Evolutionary conservation across 2,113 vertebrate species (phyloP).

Genomic region (Hemicordylus capensis): DNA sequence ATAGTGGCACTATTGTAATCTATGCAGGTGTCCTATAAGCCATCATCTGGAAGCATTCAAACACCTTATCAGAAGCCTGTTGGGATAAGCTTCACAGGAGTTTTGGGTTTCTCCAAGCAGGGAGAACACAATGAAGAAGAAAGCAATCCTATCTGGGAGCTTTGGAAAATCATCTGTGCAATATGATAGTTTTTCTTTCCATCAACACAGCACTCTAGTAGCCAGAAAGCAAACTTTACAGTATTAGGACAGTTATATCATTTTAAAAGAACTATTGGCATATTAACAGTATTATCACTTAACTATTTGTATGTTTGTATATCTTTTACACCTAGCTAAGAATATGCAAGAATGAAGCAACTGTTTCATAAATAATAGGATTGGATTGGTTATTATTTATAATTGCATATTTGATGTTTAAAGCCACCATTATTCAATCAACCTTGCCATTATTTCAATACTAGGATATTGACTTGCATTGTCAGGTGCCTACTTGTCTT

Average conservation of each 20-base stretch:
- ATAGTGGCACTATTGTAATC: slow-evolving; percentile 2
- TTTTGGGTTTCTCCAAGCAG: background rate
- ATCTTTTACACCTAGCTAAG: slow-evolving; percentile 12
- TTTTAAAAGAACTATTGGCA: background rate
- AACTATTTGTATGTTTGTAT: background rate
- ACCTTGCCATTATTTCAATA: background rate
- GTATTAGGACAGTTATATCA: background rate
- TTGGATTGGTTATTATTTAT: slow-evolving; percentile 11
- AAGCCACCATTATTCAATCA: slow-evolving; percentile 29
- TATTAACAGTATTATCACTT: slow-evolving; percentile 16
- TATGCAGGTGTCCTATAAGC: background rate
- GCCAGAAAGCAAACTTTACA: background rate
- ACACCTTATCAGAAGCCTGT: background rate
- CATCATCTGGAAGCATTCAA: slow-evolving; percentile 2
- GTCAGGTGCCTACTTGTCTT: background rate
- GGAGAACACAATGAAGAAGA: background rate
- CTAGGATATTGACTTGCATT: slow-evolving; percentile 7
- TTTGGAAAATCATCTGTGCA: slow-evolving; percentile 2
- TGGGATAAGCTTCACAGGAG: background rate
- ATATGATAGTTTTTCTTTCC: background rate
- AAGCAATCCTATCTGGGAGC: background rate
- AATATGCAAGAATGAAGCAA: slow-evolving; percentile 9
- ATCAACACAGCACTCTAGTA: background rate
- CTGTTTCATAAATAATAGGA: slow-evolving; percentile 29
- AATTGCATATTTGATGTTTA: slow-evolving; percentile 30